Conservation (phyloP, 2,888 invertebrate genomes). For the Drosophila macrospina region DNA sequence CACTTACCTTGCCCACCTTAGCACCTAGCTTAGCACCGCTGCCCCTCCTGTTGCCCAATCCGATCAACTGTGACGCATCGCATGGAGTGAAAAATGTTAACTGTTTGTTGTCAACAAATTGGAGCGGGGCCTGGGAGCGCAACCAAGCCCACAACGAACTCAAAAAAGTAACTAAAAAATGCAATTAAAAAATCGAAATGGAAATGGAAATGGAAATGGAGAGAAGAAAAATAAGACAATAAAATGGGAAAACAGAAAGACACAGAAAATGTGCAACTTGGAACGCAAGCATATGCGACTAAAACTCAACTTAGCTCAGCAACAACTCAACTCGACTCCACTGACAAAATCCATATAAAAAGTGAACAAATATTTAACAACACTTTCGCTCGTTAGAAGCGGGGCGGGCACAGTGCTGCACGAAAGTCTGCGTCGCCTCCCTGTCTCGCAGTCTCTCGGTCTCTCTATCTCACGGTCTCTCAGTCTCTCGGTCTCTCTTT, state of each 20-base stretch:
- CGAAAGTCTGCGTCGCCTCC: constrained; percentile 44
- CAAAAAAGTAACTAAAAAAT: constrained; percentile 50
- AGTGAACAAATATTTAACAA: constrained; percentile 71
- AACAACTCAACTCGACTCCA: not conserved
- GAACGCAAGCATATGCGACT: constrained; percentile 40
- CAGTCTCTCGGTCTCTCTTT: too few relatives aligned
- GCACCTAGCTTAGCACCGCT: not conserved
- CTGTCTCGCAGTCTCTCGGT: too few relatives aligned
- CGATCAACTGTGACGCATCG: constrained; percentile 77
- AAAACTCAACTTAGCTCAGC: constrained; percentile 21
- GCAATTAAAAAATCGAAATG: constrained; percentile 64
- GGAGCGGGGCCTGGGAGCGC: constrained; percentile 59
- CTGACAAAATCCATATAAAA: constrained; percentile 28
- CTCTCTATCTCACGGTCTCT: too few relatives aligned
- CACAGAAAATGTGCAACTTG: constrained; percentile 56
- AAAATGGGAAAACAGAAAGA: constrained; percentile 50
- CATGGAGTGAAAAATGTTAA: constrained; percentile 50
- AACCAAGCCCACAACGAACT: constrained; percentile 68
- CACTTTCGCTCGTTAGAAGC: constrained; percentile 82
- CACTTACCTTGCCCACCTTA: not conserved
- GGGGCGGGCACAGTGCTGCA: constrained; percentile 56
- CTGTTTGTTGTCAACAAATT: constrained; percentile 76
- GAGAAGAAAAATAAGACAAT: constrained; percentile 56
- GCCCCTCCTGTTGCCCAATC: constrained; percentile 13
- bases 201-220: constrained; percentile 21